phyloP scores from a whole-genome alignment of 2,113 vertebrate genomes.

The Caretta caretta region DNA sequence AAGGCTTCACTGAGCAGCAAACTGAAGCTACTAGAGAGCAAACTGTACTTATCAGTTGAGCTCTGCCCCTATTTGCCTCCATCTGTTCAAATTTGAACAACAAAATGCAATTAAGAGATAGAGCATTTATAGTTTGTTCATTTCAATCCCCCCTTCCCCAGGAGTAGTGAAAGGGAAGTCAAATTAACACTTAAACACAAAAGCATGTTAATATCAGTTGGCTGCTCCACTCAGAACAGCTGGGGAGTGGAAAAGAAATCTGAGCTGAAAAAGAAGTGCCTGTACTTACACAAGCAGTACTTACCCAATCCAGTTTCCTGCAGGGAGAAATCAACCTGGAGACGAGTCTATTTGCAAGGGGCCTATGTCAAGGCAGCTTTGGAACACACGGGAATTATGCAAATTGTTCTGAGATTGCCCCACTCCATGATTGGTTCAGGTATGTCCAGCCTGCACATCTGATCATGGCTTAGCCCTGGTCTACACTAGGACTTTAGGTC shows the following conservation, averaged over 20 bases:
- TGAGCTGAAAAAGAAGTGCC: neutral
- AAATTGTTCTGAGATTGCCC: neutral
- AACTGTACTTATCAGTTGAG: neutral
- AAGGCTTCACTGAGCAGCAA: neutral
- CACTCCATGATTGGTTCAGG: neutral
- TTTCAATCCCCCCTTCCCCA: neutral
- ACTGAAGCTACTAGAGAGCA: neutral
- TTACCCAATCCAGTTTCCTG: neutral
- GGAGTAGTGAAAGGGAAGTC: neutral
- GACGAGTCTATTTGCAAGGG: neutral
- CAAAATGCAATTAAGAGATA: neutral
- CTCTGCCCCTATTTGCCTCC: neutral
- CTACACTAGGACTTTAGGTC: too few species aligned
- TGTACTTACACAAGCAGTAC: neutral
- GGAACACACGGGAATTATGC: neutral
- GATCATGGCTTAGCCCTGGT: too few species aligned
- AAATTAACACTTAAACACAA: neutral
- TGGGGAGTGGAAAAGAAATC: neutral
- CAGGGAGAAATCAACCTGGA: accelerated
- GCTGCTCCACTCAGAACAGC: neutral
- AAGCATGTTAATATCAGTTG: neutral
- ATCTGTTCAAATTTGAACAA: neutral
- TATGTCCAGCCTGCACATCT: neutral
- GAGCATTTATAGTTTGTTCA: neutral
- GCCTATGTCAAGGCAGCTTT: neutral